These are phyloP conservation scores for Actinemys pallida DNA, from an alignment of 2,113 vertebrate species.

Conservation along the genomic window DNA sequence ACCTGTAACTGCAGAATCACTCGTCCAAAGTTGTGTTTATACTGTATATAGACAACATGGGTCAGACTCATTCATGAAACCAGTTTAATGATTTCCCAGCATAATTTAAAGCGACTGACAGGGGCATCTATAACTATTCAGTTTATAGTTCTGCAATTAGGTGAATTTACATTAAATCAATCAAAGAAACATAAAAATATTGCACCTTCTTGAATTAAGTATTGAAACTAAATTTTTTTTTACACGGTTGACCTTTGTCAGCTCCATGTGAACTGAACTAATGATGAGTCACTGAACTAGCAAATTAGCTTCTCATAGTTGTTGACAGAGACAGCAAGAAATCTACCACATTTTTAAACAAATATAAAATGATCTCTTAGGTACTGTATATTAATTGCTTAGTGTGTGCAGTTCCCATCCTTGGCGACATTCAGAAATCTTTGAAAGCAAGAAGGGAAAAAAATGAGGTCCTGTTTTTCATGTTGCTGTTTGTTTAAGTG, in stretches of 20 bases:
- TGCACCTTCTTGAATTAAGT: conserved; percentile 66
- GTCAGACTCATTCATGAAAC: conserved; percentile 45
- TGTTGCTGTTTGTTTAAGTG: not conserved
- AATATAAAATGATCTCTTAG: conserved; percentile 58
- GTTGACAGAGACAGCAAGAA: conserved; percentile 77
- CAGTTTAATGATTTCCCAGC: conserved; percentile 29
- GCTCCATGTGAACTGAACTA: conserved; percentile 68
- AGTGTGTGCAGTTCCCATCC: conserved; percentile 36
- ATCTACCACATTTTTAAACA: conserved; percentile 67
- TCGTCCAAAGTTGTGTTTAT: not conserved
- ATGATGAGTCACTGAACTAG: conserved; percentile 76
- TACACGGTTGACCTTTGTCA: conserved; percentile 74
- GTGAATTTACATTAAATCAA: conserved; percentile 66
- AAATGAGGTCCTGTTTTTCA: conserved; percentile 10
- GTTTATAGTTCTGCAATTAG: conserved; percentile 64
- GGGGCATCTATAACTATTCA: conserved; percentile 46
- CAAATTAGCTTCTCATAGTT: conserved; percentile 76
- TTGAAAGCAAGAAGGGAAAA: conserved; percentile 35
- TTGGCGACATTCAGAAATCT: conserved; percentile 36
- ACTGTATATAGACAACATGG: not conserved
- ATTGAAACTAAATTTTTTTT: conserved; percentile 76
- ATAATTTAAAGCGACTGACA: conserved; percentile 31
- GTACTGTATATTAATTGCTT: conserved; percentile 43
- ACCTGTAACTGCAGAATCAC: conserved; percentile 21
- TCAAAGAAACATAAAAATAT: conserved; percentile 61